Evolutionary conservation across 30 jellyfish, hydroid and myxozoan species (phyloP).

Genomic region (Hydractinia echinata): DNA sequence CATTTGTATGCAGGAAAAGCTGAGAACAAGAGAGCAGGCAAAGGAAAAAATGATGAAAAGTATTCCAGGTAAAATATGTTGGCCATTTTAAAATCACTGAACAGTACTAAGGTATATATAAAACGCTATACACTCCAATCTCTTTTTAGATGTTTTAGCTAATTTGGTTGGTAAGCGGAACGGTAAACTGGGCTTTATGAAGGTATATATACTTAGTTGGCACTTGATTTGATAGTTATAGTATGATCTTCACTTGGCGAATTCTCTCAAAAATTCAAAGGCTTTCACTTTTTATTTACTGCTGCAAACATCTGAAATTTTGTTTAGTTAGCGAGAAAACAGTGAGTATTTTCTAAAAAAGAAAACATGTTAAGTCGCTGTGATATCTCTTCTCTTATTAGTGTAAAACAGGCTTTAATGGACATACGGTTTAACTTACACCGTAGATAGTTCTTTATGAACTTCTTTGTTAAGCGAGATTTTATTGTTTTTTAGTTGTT

Average conservation of each 20-base stretch:
- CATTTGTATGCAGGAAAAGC: constrained; percentile 52
- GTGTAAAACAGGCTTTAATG: not conserved
- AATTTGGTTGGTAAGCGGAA: constrained; percentile 88
- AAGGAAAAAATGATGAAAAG: constrained; percentile 82
- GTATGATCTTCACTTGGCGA: not conserved
- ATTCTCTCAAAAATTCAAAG: not conserved
- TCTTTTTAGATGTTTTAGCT: constrained; percentile 61
- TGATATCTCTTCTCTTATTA: not conserved
- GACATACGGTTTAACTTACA: too few species aligned
- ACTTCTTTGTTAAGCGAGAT: too few species aligned
- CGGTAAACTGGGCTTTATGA: constrained; percentile 81
- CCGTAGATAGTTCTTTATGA: too few species aligned
- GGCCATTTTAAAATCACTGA: not conserved
- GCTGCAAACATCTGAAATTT: too few species aligned
- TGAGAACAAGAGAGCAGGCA: constrained; percentile 92
- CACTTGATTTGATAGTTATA: not conserved
- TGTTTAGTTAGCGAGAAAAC: too few species aligned
- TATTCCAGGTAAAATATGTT: constrained; percentile 74
- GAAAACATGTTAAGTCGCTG: not conserved
- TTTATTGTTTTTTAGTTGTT: constrained; percentile 47
- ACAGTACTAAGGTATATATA: not conserved
- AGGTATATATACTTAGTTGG: constrained; percentile 28
- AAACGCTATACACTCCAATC: not conserved
- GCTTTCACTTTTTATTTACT: not conserved
- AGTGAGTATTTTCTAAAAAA: too few species aligned